phyloP scores from a whole-genome alignment of 2,797 vertebrate genomes.

The Halcyon chelicuti region DNA sequence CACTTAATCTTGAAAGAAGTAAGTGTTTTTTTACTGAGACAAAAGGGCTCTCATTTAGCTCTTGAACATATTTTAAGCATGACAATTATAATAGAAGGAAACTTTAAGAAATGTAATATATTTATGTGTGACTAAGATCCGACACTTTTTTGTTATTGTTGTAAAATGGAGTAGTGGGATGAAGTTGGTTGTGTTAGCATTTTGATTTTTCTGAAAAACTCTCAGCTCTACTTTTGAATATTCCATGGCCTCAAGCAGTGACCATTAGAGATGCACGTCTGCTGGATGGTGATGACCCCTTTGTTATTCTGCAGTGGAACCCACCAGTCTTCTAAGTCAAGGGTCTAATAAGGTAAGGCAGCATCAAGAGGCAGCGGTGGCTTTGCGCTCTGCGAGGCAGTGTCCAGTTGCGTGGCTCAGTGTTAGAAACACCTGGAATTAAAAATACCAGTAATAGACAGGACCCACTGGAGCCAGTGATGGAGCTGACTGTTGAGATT shows the following conservation, averaged over 20 bases:
- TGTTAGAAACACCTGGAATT: not conserved
- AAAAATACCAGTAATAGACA: rapidly evolving
- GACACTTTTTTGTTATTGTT: not conserved
- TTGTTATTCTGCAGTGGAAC: not conserved
- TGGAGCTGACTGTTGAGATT: not conserved
- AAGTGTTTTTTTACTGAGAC: not conserved
- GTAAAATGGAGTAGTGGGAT: not conserved
- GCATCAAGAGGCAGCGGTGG: not conserved
- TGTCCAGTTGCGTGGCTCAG: not conserved
- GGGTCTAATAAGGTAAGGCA: not conserved
- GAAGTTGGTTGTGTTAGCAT: not conserved
- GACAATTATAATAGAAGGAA: not conserved
- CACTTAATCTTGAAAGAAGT: not conserved
- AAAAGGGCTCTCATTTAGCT: not conserved
- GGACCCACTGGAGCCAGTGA: not conserved
- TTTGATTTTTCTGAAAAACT: not conserved
- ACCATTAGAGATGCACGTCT: not conserved
- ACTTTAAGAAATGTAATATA: not conserved
- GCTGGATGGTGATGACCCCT: not conserved
- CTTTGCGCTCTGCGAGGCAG: not conserved
- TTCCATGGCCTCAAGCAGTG: not conserved
- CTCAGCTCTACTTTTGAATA: not conserved
- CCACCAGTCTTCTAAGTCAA: not conserved
- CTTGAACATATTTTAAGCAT: not conserved
- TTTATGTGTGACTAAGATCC: not conserved